Evolutionary conservation across 2,888 invertebrate genomes (phyloP).

Genomic region (Ectemnius continuus): DNA sequence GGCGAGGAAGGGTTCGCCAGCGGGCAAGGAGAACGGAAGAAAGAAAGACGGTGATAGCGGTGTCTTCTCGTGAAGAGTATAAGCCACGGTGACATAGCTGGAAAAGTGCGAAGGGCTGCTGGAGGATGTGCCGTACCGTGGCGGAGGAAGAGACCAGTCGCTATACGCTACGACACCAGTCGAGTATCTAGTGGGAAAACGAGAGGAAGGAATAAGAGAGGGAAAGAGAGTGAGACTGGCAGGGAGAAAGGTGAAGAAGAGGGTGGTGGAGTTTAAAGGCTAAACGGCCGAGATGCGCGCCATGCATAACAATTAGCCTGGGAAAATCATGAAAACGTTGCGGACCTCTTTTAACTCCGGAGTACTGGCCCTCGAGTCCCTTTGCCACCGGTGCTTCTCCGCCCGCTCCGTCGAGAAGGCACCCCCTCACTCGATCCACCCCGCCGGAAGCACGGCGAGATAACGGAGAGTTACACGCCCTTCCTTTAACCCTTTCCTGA

Average conservation of each 20-base stretch:
- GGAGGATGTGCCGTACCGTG: slow-evolving; percentile 18
- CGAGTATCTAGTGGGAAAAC: slow-evolving; percentile 3
- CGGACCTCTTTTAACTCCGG: slow-evolving; percentile 71
- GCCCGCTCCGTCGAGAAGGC: slow-evolving; percentile 49
- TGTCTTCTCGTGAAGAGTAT: slow-evolving; percentile 33
- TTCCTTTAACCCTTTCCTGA: slow-evolving; percentile 71
- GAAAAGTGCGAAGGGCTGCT: slow-evolving; percentile 42
- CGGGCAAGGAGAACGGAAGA: slow-evolving; percentile 25
- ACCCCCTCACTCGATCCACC: slow-evolving; percentile 36
- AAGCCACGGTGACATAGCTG: slow-evolving; percentile 47
- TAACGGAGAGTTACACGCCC: slow-evolving; percentile 76
- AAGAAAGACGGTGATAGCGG: slow-evolving; percentile 22
- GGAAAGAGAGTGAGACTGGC: slow-evolving; percentile 20
- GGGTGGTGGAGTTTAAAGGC: slow-evolving; percentile 67
- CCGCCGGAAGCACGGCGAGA: slow-evolving; percentile 74
- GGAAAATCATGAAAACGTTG: slow-evolving; percentile 77
- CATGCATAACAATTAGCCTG: slow-evolving; percentile 77
- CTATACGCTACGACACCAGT: slow-evolving; percentile 3
- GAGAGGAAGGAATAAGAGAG: slow-evolving; percentile 25
- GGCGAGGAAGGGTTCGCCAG: background rate
- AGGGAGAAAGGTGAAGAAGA: slow-evolving; percentile 13
- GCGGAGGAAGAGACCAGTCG: slow-evolving; percentile 11
- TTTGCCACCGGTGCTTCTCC: slow-evolving; percentile 38
- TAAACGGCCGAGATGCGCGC: slow-evolving; percentile 72
- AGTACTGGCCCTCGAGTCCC: slow-evolving; percentile 64